phyloP scores from a whole-genome alignment of 1,140 invertebrate genomes.

The Papilio dardanus region DNA sequence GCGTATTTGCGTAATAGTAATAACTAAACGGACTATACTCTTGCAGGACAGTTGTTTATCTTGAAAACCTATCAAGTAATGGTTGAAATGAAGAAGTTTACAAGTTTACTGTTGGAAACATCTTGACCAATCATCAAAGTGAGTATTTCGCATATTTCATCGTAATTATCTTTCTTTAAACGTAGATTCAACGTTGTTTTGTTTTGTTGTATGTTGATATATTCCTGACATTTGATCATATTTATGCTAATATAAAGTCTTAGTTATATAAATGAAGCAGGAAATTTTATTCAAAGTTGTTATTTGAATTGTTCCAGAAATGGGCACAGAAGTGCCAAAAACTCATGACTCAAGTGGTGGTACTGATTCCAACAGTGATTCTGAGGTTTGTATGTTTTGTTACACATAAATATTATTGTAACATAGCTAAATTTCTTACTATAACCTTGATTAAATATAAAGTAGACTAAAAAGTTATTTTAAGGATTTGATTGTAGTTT shows the following conservation, averaged over 20 bases:
- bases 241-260: not conserved
- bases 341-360: conserved; percentile 76
- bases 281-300: not conserved
- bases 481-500: too few relatives aligned
- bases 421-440: not conserved
- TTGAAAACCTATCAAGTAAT: conserved; percentile 39
- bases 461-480: not conserved
- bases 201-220: not conserved
- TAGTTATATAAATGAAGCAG: not conserved
- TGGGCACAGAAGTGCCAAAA: conserved; percentile 80
- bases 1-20: conserved; percentile 32
- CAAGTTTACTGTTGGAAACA: conserved; percentile 68
- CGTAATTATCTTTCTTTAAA: not conserved
- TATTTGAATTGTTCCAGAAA: conserved; percentile 65
- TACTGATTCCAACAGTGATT: conserved; percentile 73
- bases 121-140: conserved; percentile 81
- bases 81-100: conserved; percentile 72
- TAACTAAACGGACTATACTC: conserved; percentile 43
- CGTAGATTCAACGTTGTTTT: not conserved
- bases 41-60: conserved; percentile 62
- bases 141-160: conserved; percentile 53
- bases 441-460: not conserved
- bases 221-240: not conserved
- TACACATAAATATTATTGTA: not conserved
- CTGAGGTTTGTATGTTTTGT: conserved; percentile 61